phyloP scores from a whole-genome alignment of 2,113 vertebrate species.

The Tyto alba region DNA sequence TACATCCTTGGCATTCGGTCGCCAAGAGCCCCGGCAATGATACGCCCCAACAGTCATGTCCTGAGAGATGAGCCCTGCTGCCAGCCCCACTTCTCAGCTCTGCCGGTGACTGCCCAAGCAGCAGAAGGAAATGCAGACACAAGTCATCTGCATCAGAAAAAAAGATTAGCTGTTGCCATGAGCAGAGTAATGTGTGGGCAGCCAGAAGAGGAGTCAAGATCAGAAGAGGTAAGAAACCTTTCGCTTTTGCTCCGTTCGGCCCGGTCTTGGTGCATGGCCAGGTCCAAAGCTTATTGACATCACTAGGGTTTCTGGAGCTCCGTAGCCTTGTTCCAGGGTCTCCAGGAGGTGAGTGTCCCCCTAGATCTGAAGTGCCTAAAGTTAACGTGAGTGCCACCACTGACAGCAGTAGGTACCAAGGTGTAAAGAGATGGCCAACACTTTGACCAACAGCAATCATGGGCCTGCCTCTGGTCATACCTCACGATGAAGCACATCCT shows the following conservation, averaged over 20 bases:
- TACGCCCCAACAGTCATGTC: fast-evolving
- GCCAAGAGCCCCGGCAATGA: neutral
- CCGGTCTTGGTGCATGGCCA: neutral
- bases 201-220: neutral
- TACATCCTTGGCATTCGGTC: neutral
- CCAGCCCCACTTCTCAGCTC: neutral
- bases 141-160: neutral
- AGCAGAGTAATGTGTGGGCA: neutral
- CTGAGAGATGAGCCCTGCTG: neutral
- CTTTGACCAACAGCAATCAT: neutral
- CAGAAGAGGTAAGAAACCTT: neutral
- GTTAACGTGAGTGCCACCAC: neutral
- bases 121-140: neutral
- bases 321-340: neutral
- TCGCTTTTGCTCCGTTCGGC: neutral
- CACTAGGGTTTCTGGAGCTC: neutral
- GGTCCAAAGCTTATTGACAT: neutral
- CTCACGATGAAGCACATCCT: neutral
- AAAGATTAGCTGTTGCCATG: neutral
- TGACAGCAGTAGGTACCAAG: neutral
- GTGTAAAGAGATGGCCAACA: neutral
- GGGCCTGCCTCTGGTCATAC: neutral
- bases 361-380: neutral
- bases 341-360: neutral
- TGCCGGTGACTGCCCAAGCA: neutral